Percentiles rank a stretch among this genome's conserved stretches.
Conservation (phyloP, 2,888 invertebrate species). For the Chymomyza caudatula region DNA sequence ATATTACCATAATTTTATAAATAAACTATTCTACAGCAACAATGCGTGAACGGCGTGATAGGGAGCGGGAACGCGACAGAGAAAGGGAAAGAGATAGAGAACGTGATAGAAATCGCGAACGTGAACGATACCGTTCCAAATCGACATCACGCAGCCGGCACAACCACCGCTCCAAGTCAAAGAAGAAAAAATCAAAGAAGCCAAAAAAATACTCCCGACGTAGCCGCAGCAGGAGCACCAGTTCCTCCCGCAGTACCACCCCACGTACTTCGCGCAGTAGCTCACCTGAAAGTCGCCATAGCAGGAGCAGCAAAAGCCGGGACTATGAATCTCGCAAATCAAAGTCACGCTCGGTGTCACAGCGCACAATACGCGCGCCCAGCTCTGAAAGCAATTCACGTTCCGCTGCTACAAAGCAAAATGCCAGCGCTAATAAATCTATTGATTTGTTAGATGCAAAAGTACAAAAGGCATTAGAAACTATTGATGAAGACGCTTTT, state of each 20-base stretch:
- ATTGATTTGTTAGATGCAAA: constrained; percentile 65
- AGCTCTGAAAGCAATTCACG: constrained; percentile 64
- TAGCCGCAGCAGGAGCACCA: constrained; percentile 69
- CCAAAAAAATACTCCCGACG: constrained; percentile 65
- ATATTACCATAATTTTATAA: background rate
- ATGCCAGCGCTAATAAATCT: constrained; percentile 35
- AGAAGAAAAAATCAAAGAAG: constrained; percentile 73
- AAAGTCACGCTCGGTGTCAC: constrained; percentile 52
- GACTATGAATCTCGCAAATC: constrained; percentile 58
- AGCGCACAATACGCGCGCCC: constrained; percentile 49
- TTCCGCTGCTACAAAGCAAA: constrained; percentile 13
- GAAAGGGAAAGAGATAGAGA: constrained; percentile 54
- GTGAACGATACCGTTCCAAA: constrained; percentile 62
- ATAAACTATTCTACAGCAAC: background rate
- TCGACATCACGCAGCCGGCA: constrained; percentile 44
- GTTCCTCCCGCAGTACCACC: constrained; percentile 47
- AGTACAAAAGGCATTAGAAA: constrained; percentile 80
- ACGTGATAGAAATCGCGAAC: constrained; percentile 53
- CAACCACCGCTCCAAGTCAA: constrained; percentile 57
- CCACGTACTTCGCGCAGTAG: constrained; percentile 47
- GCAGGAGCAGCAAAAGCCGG: constrained; percentile 43
- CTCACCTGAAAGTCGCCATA: constrained; percentile 45
- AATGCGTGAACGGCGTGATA: constrained; percentile 54
- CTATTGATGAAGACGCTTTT: constrained; percentile 85
- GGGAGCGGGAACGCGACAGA: constrained; percentile 41